A percentile compares a stretch with the other conserved stretches of the same genome.
Evolutionary conservation across 2,797 vertebrate species (phyloP).

Genomic region (Craterocephalus amniculus): DNA sequence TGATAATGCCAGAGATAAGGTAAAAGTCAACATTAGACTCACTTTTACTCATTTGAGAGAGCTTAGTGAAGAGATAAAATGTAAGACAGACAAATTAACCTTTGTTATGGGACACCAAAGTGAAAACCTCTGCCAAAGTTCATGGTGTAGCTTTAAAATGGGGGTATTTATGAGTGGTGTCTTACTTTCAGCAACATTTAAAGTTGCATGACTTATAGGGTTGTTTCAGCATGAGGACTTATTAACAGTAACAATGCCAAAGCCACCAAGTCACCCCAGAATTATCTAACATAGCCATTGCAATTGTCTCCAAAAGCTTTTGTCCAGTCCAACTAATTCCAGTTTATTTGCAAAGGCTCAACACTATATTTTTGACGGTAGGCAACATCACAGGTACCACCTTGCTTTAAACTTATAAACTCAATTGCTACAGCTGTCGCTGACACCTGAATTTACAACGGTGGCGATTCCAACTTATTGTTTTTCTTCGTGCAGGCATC

Average conservation of each 20-base stretch:
- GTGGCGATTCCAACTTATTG: conserved; percentile 1
- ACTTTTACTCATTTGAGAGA: background rate
- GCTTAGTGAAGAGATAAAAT: background rate
- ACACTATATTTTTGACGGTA: background rate
- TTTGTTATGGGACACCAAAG: background rate
- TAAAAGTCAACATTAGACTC: background rate
- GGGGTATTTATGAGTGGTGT: background rate
- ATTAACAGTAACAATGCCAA: background rate
- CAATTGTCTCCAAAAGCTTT: background rate
- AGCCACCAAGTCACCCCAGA: background rate
- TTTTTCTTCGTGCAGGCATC: conserved; percentile 7
- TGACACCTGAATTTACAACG: conserved; percentile 1
- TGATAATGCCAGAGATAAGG: background rate
- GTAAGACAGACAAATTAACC: background rate
- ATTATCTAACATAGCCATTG: background rate
- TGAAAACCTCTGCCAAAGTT: no score
- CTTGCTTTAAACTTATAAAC: background rate
- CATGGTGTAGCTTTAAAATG: background rate
- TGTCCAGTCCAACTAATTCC: background rate
- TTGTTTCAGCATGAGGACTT: background rate
- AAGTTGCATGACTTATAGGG: background rate
- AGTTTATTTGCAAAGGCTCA: background rate
- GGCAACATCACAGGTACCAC: background rate
- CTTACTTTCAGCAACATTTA: background rate
- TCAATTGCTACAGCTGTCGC: background rate